Evolutionary conservation across 2,113 vertebrate genomes (phyloP), one percentile per base, ranked within the genome.

Genomic region (Sphyrna mokarran): DNA sequence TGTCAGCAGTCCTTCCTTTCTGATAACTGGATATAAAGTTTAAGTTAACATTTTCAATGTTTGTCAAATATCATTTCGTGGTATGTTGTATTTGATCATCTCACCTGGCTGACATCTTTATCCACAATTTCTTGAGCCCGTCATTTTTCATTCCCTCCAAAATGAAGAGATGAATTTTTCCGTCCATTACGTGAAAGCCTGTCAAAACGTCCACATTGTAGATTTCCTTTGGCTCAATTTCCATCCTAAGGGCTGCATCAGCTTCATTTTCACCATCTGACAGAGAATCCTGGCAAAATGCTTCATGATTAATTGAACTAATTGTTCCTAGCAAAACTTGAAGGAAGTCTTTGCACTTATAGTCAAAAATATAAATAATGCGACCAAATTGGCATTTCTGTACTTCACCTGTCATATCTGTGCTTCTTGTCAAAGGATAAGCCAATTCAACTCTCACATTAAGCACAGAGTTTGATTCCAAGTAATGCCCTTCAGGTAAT

Each of bases 181-280:
- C 97, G 61, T 99, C 98, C 95, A 97, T 40, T 95, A 98, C 87
- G 37, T 99, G 98, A 97, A 99, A 98, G 83, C 98, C 98, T 0
- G 98, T 98, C 96, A 99, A 96, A 95, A 98, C 95, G 95, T 99
- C 98, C 96, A 98, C 96, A 66, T 97, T 90, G 0, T 87, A 96
- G 96, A 96, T 96, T 1, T 97, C 96, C 93, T 96, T 96, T 16
- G 96, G 95, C 33, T 96, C 96, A 16, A 96, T 96, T 58, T 96
- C 96, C 94, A 97, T 96, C 48, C 78, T 97, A 96, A 97, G 96
- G 85, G 97, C 96, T 0, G 97, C 97, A 11, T 98, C 97, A 96
- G 96, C 96, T 93, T 97, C 96, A 0, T 96, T 54, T 0, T 63
- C 90, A 90, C 96, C 94, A 33, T 76, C 0, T 0, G 98, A 96